Conservation (phyloP, 2,797 vertebrate species). For the Dromococcyx pavoninus region DNA sequence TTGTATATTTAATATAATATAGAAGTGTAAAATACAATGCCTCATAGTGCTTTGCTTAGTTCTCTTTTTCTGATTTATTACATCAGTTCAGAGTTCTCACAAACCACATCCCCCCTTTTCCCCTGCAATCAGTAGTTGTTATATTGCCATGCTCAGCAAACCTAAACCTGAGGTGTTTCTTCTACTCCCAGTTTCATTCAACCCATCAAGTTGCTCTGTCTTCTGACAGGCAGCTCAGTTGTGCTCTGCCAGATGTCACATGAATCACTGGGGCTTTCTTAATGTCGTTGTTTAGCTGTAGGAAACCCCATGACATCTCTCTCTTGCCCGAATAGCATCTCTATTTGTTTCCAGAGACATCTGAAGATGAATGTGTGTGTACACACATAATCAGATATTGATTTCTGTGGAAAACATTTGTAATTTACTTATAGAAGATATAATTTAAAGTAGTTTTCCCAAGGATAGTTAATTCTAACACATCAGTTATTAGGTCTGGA, state of each 20-base stretch:
- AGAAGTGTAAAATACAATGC: not conserved
- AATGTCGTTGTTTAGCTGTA: not conserved
- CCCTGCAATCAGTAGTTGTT: not conserved
- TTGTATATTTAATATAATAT: not conserved
- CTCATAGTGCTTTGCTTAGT: not conserved
- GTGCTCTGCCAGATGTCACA: not conserved
- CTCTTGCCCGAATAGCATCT: not conserved
- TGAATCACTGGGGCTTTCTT: not conserved
- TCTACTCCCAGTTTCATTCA: not conserved
- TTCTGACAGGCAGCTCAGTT: not conserved
- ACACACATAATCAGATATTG: constrained; percentile 6
- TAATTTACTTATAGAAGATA: constrained; percentile 22
- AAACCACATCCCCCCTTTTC: not conserved
- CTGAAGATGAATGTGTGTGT: not conserved
- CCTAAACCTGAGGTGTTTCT: not conserved
- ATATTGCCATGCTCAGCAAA: not conserved
- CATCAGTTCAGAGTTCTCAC: not conserved
- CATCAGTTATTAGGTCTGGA: constrained; percentile 18
- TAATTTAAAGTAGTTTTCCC: constrained; percentile 5
- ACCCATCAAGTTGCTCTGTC: not conserved
- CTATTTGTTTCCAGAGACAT: not conserved
- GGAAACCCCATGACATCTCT: not conserved
- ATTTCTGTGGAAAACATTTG: constrained; percentile 1
- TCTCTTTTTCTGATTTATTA: not conserved
- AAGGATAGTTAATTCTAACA: not conserved